Percentiles rank a stretch among this genome's conserved stretches.
Conservation (phyloP, 2,113 vertebrate species). For the Tauraco erythrolophus region DNA sequence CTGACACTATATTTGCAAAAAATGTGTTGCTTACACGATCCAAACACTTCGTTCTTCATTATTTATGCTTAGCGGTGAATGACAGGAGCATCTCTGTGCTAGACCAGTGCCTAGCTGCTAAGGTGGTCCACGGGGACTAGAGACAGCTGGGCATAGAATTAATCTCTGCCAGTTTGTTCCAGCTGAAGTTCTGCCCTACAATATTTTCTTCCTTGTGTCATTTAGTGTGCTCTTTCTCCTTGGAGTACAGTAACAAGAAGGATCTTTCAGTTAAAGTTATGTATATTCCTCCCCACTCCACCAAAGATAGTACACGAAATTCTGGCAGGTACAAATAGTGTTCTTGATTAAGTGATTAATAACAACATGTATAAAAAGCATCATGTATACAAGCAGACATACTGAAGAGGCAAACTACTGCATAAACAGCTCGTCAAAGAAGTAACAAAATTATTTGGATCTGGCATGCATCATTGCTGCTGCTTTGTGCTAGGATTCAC, state of each 20-base stretch:
- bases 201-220: not conserved
- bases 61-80: not conserved
- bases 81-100: not conserved
- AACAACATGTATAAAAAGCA: not conserved
- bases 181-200: not conserved
- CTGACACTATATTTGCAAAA: not conserved
- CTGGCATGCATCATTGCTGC: not conserved
- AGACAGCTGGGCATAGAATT: not conserved
- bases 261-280: not conserved
- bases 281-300: fast-evolving
- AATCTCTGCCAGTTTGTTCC: not conserved
- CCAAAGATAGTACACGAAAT: not conserved
- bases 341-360: not conserved
- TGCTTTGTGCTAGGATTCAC: not conserved
- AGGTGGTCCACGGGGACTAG: too few species aligned
- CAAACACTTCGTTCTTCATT: not conserved
- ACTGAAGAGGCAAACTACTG: not conserved
- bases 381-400: not conserved
- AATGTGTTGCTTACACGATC: not conserved
- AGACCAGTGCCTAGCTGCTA: not conserved
- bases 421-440: not conserved
- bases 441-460: not conserved
- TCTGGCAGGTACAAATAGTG: not conserved
- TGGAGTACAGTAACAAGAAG: not conserved
- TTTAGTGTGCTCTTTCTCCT: not conserved